These are phyloP conservation scores for Anthoptus insignis DNA, from an alignment of 2,888 invertebrate species.

Conservation along the genomic window DNA sequence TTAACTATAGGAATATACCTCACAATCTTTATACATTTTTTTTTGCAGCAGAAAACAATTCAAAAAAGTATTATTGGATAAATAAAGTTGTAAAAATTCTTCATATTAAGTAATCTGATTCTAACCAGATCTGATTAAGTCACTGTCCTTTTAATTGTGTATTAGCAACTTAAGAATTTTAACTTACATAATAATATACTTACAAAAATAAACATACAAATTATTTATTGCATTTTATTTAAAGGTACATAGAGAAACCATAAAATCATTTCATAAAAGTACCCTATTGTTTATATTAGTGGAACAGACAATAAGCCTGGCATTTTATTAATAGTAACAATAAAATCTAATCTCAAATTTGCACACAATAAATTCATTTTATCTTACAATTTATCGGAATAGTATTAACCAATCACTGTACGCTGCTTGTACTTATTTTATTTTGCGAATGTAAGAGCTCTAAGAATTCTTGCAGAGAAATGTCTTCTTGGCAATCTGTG, in stretches of 20 bases:
- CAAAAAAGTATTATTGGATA: too few species aligned
- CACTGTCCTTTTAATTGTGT: too few species aligned
- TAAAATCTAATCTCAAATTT: conserved; percentile 76
- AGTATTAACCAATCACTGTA: conserved; percentile 65
- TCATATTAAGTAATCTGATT: too few species aligned
- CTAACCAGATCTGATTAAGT: too few species aligned
- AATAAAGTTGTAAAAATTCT: too few species aligned
- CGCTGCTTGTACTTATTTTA: conserved; percentile 70
- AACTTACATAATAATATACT: neutral
- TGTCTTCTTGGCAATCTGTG: conserved; percentile 83
- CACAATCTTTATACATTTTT: too few species aligned
- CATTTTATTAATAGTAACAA: conserved; percentile 61
- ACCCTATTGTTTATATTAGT: conserved; percentile 18
- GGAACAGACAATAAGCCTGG: conserved; percentile 43
- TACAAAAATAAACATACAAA: conserved; percentile 2
- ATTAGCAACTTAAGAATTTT: too few species aligned
- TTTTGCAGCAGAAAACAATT: too few species aligned
- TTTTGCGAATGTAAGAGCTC: conserved; percentile 82
- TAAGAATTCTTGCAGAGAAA: conserved; percentile 82
- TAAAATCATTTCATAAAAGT: conserved; percentile 14
- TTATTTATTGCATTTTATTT: neutral
- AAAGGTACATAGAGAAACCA: conserved; percentile 7
- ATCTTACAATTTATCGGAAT: conserved; percentile 59
- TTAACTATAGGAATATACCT: too few species aligned
- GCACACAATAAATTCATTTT: conserved; percentile 79